Evolutionary conservation across 1,140 invertebrate species (phyloP).

Genomic region (Plodia interpunctella): DNA sequence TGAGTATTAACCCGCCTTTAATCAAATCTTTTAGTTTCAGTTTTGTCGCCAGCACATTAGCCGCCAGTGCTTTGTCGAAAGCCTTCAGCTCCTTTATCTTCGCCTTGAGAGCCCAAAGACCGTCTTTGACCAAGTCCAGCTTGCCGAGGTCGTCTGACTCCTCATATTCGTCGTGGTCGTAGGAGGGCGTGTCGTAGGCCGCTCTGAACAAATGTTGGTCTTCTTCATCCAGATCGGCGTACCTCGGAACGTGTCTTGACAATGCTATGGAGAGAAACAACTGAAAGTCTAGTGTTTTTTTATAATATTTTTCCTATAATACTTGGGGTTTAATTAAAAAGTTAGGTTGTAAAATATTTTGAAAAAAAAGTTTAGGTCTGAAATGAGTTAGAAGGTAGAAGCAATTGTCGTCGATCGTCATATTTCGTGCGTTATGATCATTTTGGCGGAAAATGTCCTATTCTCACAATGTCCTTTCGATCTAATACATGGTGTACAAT

Average conservation of each 20-base stretch:
- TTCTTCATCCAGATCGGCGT: conserved; percentile 52
- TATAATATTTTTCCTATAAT: no score
- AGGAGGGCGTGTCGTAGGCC: conserved; percentile 54
- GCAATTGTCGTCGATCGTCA: no score
- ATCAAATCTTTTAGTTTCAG: conserved; percentile 58
- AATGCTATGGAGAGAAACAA: conserved; percentile 23
- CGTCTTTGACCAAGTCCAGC: conserved; percentile 56
- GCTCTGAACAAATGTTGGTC: conserved; percentile 52
- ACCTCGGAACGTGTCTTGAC: conserved; percentile 37
- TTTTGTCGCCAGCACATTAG: conserved; percentile 55
- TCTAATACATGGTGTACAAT: no score
- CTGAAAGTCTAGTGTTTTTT: no score
- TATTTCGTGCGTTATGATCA: no score
- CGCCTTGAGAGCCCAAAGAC: conserved; percentile 56
- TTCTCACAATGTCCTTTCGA: no score
- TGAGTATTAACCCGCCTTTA: conserved; percentile 30
- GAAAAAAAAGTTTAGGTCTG: no score
- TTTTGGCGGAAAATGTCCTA: no score
- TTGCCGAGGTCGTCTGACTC: conserved; percentile 44
- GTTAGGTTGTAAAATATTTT: no score
- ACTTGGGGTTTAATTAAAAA: no score
- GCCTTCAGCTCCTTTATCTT: conserved; percentile 59
- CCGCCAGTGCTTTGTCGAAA: conserved; percentile 57
- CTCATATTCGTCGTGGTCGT: conserved; percentile 47
- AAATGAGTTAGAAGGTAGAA: no score